Evolutionary conservation across 2,113 vertebrate species (phyloP).

Genomic region (Mustelus asterias): DNA sequence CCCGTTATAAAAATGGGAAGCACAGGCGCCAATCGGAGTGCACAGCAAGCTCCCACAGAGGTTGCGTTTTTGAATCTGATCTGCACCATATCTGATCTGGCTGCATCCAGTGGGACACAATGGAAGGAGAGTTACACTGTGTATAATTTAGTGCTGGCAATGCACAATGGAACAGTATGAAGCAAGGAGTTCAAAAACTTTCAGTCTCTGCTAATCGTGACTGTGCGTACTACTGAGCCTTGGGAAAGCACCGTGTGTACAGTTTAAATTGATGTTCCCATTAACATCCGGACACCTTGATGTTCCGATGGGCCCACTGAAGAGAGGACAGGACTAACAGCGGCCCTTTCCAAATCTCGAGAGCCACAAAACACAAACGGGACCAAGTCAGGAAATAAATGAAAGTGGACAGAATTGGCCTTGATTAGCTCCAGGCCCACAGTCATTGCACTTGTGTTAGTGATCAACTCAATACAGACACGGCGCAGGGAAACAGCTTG

Average conservation of each 20-base stretch:
- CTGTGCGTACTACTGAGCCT: background rate
- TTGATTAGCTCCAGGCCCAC: background rate
- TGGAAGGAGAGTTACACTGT: background rate
- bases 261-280: background rate
- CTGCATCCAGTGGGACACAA: background rate
- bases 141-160: background rate
- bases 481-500: background rate
- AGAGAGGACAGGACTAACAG: background rate
- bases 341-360: background rate
- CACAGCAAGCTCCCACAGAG: background rate
- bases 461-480: background rate
- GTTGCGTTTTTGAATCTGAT: background rate
- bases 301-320: background rate
- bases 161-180: background rate
- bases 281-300: background rate
- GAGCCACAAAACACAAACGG: background rate
- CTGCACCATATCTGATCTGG: background rate
- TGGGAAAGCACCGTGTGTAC: background rate
- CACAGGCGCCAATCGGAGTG: no score
- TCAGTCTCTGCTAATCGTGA: background rate
- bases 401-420: background rate
- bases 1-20: background rate
- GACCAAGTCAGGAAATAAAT: background rate
- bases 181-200: background rate
- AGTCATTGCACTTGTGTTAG: background rate